phyloP scores from a whole-genome alignment of 2,888 invertebrate genomes.

The Celastrina argiolus region DNA sequence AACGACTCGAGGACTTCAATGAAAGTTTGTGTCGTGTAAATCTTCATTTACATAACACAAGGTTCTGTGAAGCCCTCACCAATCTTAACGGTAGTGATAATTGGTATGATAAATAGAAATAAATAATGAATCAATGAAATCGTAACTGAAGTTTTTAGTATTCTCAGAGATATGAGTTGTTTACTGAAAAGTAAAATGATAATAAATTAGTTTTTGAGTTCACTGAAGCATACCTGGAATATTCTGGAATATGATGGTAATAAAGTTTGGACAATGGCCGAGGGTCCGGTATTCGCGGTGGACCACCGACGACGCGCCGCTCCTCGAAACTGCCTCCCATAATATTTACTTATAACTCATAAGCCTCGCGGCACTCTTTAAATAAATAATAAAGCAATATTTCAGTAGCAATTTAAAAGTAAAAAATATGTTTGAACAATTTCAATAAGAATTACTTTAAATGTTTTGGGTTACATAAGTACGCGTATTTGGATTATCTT shows the following conservation, averaged over 20 bases:
- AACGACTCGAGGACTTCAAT: slow-evolving; percentile 14
- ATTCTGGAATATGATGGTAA: slow-evolving; percentile 38
- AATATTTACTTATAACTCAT: slow-evolving; percentile 35
- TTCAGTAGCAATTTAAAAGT: slow-evolving; percentile 1
- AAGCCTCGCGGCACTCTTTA: slow-evolving; percentile 23
- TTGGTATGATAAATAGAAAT: not conserved
- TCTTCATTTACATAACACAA: slow-evolving; percentile 11
- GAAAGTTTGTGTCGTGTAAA: slow-evolving; percentile 10
- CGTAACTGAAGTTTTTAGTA: too few relatives aligned
- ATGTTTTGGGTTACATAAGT: not conserved
- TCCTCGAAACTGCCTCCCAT: slow-evolving; percentile 36
- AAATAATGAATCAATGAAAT: too few relatives aligned
- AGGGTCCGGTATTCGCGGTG: slow-evolving; percentile 54
- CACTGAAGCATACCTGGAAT: not conserved
- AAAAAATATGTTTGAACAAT: not conserved
- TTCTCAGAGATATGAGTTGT: too few relatives aligned
- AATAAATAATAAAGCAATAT: slow-evolving; percentile 8
- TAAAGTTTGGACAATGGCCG: slow-evolving; percentile 62
- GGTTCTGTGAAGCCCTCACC: not conserved
- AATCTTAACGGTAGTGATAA: not conserved
- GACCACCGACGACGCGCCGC: slow-evolving; percentile 60
- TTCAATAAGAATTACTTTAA: not conserved
- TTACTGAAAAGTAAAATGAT: too few relatives aligned
- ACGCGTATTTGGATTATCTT: not conserved
- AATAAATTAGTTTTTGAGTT: not conserved